Evolutionary conservation across 2,888 invertebrate species (phyloP).

Genomic region (Ypsolopha scabrella): DNA sequence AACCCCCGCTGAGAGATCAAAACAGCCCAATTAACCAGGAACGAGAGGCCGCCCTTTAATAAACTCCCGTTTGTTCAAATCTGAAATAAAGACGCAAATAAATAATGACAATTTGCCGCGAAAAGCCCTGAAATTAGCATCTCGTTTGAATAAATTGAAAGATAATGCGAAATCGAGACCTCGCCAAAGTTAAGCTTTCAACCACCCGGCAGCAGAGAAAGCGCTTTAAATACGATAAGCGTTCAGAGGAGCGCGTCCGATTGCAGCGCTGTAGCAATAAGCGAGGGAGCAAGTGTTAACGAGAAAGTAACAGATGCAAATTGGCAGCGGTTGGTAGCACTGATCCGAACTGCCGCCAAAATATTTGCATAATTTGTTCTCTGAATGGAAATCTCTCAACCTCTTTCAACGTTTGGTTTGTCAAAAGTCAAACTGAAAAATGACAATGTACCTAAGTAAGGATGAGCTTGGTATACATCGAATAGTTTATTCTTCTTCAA

Average conservation of each 20-base stretch:
- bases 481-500: too few relatives aligned
- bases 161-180: conserved; percentile 42
- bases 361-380: conserved; percentile 55
- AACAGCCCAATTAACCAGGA: conserved; percentile 64
- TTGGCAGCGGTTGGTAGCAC: conserved; percentile 56
- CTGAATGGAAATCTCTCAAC: conserved; percentile 30
- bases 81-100: conserved; percentile 47
- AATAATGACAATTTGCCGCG: conserved; percentile 50
- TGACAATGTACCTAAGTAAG: too few relatives aligned
- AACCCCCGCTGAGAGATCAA: conserved; percentile 36
- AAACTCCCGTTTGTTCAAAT: conserved; percentile 51
- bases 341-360: conserved; percentile 59
- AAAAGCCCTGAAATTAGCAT: conserved; percentile 55
- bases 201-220: neutral
- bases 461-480: too few relatives aligned
- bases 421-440: too few relatives aligned
- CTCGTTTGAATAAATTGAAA: conserved; percentile 61
- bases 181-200: conserved; percentile 24
- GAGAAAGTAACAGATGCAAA: conserved; percentile 60
- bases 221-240: conserved; percentile 16
- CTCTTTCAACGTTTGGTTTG: conserved; percentile 9
- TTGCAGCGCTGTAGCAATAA: conserved; percentile 25
- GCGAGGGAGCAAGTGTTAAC: conserved; percentile 35
- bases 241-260: conserved; percentile 6
- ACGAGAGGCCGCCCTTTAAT: conserved; percentile 49